Evolutionary conservation across 2,888 invertebrate genomes (phyloP), one percentile per base, ranked within the genome.

Genomic region (Monochamus alternatus): DNA sequence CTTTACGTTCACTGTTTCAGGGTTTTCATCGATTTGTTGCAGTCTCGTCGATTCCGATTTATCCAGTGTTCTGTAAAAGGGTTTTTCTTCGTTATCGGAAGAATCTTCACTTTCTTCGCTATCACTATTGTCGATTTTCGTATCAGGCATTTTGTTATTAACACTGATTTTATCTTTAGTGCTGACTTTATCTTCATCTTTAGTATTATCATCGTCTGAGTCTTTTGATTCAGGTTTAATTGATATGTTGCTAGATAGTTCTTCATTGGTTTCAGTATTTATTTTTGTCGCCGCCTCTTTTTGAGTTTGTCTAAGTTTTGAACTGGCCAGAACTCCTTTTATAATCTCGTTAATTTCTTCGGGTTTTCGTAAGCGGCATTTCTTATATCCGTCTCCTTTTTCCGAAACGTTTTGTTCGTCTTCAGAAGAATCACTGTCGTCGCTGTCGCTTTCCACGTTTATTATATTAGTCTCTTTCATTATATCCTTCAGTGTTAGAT

Each of bases 31-130:
- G 22, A 68, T 12, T 30, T 59, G 70, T 52, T 75, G 58, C 7
- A 59, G 70, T 70, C 73, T 69, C 10, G 76, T 77, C 12, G 71
- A 44, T 4, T 81, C 75, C n/a, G 77, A 74, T 71, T 78, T 78
- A 58, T 84, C 84, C 14, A 83, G 52, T 65, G 76, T 75, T 79
- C 78, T 75, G 66, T 85, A 83, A 73, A 82, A 84, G 10, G 77
- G 75, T 5, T 80, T 75, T 32, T 82, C 77, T 63, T 82, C 78
- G 22, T 81, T 78, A 47, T 84, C 80, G 52, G 66, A 68, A n/a
- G 72, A 66, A n/a, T 38, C 68, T 32, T 76, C 76, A 43, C 71
- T 72, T 3, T 75, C 80, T 14, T 70, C 73, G 12, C 68, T 68
- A 14, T 58, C 64, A 52, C 73, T 66, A 43, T 62, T 76, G 4